Evolutionary conservation across 2,888 invertebrate genomes (phyloP), one percentile per base, ranked within the genome.

Genomic region (Leucophenga montana): DNA sequence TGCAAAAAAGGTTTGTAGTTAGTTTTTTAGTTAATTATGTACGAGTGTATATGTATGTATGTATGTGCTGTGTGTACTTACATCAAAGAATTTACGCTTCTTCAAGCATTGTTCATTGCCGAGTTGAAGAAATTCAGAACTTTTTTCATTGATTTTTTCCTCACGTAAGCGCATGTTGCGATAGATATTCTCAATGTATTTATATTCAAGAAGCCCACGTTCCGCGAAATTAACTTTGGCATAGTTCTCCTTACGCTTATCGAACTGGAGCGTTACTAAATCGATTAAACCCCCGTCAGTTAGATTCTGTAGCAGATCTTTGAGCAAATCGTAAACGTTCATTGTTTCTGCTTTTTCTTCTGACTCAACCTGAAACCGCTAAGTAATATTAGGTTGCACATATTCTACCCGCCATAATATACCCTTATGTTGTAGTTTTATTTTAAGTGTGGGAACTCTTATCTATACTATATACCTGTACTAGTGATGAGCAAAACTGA

Each of bases 61-160:
- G n/a, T n/a, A n/a, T n/a, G n/a, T n/a, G n/a, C n/a, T n/a, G n/a
- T n/a, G n/a, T n/a, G n/a, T n/a, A 70, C 79, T 75, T 75, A 82
- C 86, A 79, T 86, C 87, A 81, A 89, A 90, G 83, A 90, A 87
- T 68, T 90, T 85, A 59, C 85, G 85, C 69, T 88, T 89, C 82
- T 91, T 88, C 3, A 89, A 88, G 80, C 90, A 93, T 75, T 88
- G 88, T 70, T 89, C 80, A 88, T 93, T 93, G 62, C 92, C 93
- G 73, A 89, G 89, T 89, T 91, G 90, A 85, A 92, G 91, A 78
- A 90, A 91, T 75, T 89, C 86, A 70, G 87, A 85, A 73, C 92
- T 92, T 71, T 90, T 86, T 77, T 86, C 82, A 71, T 89, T 88
- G 85, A 88, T 89, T 86, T 93, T 93, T 44, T 75, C 79, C 75